Percentiles rank a stretch among this genome's conserved stretches.
These are phyloP conservation scores for Agrotis exclamationis DNA, from an alignment of 2,888 invertebrate genomes.

Conservation along the genomic window DNA sequence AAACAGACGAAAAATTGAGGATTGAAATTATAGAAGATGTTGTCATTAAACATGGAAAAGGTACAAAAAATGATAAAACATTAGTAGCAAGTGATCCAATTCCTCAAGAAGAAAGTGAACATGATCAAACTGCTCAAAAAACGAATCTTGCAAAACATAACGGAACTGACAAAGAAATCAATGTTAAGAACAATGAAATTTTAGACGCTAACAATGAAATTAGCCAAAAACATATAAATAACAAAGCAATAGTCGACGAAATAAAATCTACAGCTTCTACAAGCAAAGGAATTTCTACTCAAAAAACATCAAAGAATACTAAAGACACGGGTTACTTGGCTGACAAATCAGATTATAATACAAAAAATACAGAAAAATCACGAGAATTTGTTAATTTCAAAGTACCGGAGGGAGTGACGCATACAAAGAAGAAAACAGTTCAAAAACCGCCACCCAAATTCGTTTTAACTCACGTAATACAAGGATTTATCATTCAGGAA, in stretches of 20 bases:
- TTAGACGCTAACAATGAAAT: background rate
- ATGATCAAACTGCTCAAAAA: background rate
- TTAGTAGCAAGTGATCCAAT: background rate
- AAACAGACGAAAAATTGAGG: background rate
- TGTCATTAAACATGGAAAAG: slow-evolving; percentile 16
- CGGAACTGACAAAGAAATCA: background rate
- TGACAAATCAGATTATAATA: background rate
- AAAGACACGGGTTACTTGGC: background rate
- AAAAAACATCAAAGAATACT: background rate
- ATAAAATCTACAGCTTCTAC: background rate
- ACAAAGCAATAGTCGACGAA: background rate
- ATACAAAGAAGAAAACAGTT: background rate
- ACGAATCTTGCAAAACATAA: background rate
- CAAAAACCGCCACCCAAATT: slow-evolving; percentile 10
- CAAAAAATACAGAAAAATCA: background rate
- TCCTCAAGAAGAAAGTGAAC: background rate
- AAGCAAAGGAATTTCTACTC: background rate
- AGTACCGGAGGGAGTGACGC: slow-evolving; percentile 14
- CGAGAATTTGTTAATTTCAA: slow-evolving; percentile 27
- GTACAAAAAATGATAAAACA: background rate
- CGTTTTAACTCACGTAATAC: slow-evolving; percentile 35
- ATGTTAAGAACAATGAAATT: background rate
- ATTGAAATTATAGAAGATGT: slow-evolving; percentile 18
- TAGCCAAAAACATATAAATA: background rate
- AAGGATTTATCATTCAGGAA: slow-evolving; percentile 40